Evolutionary conservation across 37 sponge, comb jelly and placozoan genomes (phyloP), one percentile per base, ranked within the genome.

Genomic region (Chondrilla cf. caribensis): DNA sequence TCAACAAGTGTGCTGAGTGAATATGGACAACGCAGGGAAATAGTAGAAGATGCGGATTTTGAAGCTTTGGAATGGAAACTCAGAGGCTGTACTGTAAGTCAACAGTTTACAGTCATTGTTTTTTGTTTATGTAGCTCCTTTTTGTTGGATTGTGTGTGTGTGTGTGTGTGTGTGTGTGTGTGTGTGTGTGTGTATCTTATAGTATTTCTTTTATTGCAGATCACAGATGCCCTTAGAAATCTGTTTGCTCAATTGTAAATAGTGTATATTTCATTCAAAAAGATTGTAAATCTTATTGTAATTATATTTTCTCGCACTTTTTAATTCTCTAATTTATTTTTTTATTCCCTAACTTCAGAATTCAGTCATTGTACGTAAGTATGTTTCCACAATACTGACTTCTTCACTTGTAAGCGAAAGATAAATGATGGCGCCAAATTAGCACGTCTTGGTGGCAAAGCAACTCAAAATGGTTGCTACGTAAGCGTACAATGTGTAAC

Each of bases 31-130:
- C 62, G 79, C 18, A 82, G 85, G n/a, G 88, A 91, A 21, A 37
- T 91, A 3, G 86, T 91, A 55, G 92, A 91, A 82, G 58, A 25
- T 8, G 92, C 81, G 0, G 92, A 91, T 55, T 91, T 91, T 85
- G 88, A 91, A 39, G 92, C 88, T 29, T 70, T 91, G 38, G 92
- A 91, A 17, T 91, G 92, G 92, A 91, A 84, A 44, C 80, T 91
- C 19, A 36, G 88, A 70, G 83, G 68, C 0, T 87, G 88, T 58
- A 79, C 39, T 21, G 79, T 91, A n/a, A 82, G 76, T 29, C n/a
- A n/a, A n/a, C 3, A 11, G 7, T 26, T 3, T 59, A n/a, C 7
- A 3, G 2, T 2, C 60, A 8, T 26, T 59, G 7, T 2, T 59
- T 6, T 26, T 26, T 3, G 8, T n/a, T n/a, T n/a, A n/a, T n/a